Evolutionary conservation across 2,113 vertebrate species (phyloP).

Genomic region (Synchiropus splendidus): DNA sequence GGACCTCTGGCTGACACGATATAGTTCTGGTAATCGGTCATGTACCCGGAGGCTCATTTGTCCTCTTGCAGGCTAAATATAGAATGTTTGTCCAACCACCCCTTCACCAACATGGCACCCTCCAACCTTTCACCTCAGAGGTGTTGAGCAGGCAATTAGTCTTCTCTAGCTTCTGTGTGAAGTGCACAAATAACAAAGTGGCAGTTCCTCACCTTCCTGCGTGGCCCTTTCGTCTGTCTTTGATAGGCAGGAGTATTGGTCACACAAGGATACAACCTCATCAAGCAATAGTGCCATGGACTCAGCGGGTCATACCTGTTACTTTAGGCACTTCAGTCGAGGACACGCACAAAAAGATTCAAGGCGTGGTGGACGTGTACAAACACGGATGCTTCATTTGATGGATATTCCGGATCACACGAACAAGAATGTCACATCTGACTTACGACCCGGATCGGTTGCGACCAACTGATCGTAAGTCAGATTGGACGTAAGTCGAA

Average conservation of each 20-base stretch:
- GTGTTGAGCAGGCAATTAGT: conserved; percentile 66
- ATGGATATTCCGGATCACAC: too few relatives aligned
- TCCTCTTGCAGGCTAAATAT: conserved; percentile 52
- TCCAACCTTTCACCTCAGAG: conserved; percentile 60
- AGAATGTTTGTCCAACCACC: conserved; percentile 51
- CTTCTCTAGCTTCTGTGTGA: conserved; percentile 61
- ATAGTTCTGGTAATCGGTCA: conserved; percentile 9
- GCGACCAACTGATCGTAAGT: too few relatives aligned
- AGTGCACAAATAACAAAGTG: conserved; percentile 42
- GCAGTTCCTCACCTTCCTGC: conserved; percentile 13
- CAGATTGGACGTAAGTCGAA: too few relatives aligned
- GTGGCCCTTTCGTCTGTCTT: conserved; percentile 17
- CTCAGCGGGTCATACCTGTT: too few relatives aligned
- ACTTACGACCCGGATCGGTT: too few relatives aligned
- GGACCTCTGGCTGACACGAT: conserved; percentile 17
- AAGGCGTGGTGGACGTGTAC: too few relatives aligned
- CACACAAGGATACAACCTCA: conserved; percentile 15
- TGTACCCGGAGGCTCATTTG: conserved; percentile 41
- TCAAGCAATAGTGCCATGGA: conserved; percentile 13
- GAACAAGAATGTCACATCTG: too few relatives aligned
- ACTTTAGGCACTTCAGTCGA: too few relatives aligned
- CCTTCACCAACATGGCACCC: conserved; percentile 22
- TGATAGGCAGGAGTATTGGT: conserved; percentile 2
- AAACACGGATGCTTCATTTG: too few relatives aligned
- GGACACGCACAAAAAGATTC: too few relatives aligned